Percentiles rank a stretch among this genome's conserved stretches.
phyloP scores from a whole-genome alignment of 2,797 vertebrate species.

The Cyprinodon diabolis region DNA sequence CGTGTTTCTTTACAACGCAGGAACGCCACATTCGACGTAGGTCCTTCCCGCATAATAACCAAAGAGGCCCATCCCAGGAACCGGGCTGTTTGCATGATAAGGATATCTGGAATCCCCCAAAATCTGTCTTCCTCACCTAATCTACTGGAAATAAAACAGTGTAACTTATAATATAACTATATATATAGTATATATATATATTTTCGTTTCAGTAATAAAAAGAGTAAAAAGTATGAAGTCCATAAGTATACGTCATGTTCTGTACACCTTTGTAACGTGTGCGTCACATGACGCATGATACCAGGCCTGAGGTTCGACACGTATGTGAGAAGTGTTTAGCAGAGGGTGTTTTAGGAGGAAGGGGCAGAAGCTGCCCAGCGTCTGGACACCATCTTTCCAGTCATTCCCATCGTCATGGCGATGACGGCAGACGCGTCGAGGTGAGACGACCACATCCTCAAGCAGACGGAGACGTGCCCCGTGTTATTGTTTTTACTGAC shows the following conservation, averaged over 20 bases:
- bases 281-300: constrained; percentile 28
- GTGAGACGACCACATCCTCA: constrained; percentile 65
- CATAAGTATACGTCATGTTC: no score
- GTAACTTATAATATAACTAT: no score
- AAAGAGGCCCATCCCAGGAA: no score
- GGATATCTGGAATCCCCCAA: no score
- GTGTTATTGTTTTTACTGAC: constrained; percentile 29
- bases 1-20: no score
- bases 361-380: constrained; percentile 59
- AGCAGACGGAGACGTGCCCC: constrained; percentile 17
- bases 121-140: no score
- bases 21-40: no score
- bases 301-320: constrained; percentile 39
- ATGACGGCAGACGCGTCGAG: constrained; percentile 51
- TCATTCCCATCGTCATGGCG: constrained; percentile 64
- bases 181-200: neutral
- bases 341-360: constrained; percentile 37
- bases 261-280: neutral
- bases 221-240: no score
- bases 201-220: no score
- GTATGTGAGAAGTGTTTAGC: constrained; percentile 41
- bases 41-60: no score
- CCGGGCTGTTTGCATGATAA: no score
- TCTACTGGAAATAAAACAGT: no score
- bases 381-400: constrained; percentile 64